phyloP scores from a whole-genome alignment of 2,113 vertebrate species.

The Peromyscus polionotus region DNA sequence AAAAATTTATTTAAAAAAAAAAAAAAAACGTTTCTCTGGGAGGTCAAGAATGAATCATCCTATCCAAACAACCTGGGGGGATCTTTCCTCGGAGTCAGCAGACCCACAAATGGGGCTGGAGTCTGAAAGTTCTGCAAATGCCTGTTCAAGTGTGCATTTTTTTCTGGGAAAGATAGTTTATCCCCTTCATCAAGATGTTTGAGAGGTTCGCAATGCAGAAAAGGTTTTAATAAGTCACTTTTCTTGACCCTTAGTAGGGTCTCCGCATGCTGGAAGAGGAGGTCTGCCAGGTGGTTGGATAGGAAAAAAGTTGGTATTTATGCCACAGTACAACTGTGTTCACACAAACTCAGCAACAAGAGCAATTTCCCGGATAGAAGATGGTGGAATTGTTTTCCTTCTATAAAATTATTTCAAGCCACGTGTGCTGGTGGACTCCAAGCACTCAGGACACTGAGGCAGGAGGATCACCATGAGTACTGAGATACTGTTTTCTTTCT shows the following conservation, averaged over 20 bases:
- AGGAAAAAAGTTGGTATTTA: neutral
- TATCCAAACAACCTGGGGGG: neutral
- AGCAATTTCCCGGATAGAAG: slow-evolving; percentile 46
- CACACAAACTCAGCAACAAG: neutral
- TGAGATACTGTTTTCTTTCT: neutral
- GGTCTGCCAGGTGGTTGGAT: neutral
- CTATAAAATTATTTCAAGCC: slow-evolving; percentile 55
- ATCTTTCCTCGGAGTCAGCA: neutral
- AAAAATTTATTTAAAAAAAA: too few relatives aligned
- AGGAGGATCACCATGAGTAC: neutral
- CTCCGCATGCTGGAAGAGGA: neutral
- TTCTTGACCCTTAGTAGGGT: neutral
- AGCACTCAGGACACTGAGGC: neutral
- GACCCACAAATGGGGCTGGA: neutral
- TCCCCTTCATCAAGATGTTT: slow-evolving; percentile 21
- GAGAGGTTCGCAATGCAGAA: neutral
- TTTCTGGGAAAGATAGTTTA: slow-evolving; percentile 28
- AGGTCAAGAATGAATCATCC: neutral
- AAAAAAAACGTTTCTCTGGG: neutral
- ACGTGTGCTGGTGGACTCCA: neutral
- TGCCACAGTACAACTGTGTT: neutral
- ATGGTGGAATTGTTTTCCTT: slow-evolving; percentile 46
- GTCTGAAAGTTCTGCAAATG: neutral
- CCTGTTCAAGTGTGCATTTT: neutral
- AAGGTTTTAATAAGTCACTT: slow-evolving; percentile 1